Percentiles rank a stretch among this genome's conserved stretches.
Conservation (phyloP, 2,888 invertebrate genomes). For the Tanypteryx hageni region DNA sequence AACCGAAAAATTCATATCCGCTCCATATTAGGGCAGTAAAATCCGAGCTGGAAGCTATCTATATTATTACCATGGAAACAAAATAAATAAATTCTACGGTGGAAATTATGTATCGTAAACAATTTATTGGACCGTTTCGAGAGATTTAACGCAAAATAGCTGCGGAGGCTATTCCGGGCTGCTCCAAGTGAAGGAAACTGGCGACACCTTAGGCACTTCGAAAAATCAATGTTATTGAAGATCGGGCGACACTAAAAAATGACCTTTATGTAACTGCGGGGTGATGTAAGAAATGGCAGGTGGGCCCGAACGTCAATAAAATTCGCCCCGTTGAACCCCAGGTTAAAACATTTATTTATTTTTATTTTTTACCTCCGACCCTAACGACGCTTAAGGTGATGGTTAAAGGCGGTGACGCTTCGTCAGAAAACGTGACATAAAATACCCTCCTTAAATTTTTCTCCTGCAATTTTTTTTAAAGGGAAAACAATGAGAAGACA, state of each 20-base stretch:
- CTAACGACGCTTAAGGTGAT: no score
- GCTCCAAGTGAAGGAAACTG: neutral
- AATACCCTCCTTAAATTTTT: neutral
- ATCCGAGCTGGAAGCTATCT: no score
- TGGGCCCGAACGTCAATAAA: neutral
- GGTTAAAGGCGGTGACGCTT: neutral
- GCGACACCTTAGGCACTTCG: neutral
- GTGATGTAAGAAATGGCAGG: neutral
- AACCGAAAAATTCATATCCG: no score
- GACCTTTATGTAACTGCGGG: slow-evolving; percentile 6
- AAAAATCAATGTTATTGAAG: slow-evolving; percentile 32
- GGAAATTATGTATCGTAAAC: no score
- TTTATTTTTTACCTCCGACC: no score
- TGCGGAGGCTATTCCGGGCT: neutral
- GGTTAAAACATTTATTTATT: no score
- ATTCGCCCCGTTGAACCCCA: no score
- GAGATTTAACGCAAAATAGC: neutral
- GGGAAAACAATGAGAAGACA: neutral
- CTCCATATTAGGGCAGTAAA: no score
- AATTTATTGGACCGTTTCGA: no score
- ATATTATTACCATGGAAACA: no score
- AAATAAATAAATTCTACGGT: no score
- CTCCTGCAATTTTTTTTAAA: neutral
- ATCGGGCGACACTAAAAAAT: slow-evolving; percentile 9
- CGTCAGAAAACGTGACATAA: neutral